Evolutionary conservation across 2,888 invertebrate genomes (phyloP), one percentile per base, ranked within the genome.

Genomic region (Ophraella communa): DNA sequence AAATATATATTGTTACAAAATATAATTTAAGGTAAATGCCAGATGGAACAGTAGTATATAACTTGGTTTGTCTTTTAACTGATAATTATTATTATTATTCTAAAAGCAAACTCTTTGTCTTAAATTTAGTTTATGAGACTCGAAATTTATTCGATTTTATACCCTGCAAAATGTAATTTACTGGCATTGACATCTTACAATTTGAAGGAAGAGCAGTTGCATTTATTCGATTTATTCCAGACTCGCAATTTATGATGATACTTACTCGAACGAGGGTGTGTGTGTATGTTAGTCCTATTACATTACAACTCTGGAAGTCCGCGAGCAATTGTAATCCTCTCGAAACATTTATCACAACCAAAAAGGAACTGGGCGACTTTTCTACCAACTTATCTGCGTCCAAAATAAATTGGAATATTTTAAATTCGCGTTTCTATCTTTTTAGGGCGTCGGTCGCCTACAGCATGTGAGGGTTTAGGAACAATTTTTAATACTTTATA

Each of bases 391-490:
- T 80, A 80, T 79, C 79, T 74, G 75, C 78, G 78, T 79, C 78
- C 78, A 71, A 77, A 71, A 71, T 74, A 77, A 79, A 80, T 79
- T 80, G 79, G 79, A 79, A 79, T 79, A 79, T 80, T 80, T 80
- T 77, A 80, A 80, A 79, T 77, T 79, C 79, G 76, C 76, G 71
- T 74, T 71, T 76, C 72, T 72, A 73, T 73, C 71, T 72, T 69
- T 65, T 67, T 62, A 53, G 74, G 73, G 74, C 74, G 73, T 72
- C 72, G 73, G 73, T 57, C 72, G 74, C 73, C 64, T 69, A 65
- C 73, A 74, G 69, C 62, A 72, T 70, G 68, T 65, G 71, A 71
- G 68, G 60, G 65, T 67, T 65, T 67, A 62, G 66, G 69, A 69
- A 66, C n/a, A n/a, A 74, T 75, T 76, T 76, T 75, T 74, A 76